Evolutionary conservation across 2,888 invertebrate genomes (phyloP).

Genomic region (Drosophila borborema): DNA sequence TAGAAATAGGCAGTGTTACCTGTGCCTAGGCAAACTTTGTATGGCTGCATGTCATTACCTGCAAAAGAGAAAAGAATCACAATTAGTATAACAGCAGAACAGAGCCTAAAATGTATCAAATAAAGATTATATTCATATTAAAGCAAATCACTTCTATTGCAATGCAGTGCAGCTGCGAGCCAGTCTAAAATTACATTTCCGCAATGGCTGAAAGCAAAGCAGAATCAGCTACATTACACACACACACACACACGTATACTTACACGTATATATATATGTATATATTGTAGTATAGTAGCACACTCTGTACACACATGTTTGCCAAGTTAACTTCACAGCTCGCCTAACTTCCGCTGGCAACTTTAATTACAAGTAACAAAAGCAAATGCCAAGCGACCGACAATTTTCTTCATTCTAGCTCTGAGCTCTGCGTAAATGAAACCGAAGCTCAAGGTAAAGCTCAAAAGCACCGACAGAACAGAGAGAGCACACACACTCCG

Average conservation of each 20-base stretch:
- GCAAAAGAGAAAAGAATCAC: conserved; percentile 43
- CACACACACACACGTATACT: neutral
- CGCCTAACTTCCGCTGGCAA: conserved; percentile 76
- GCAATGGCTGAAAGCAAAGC: conserved; percentile 42
- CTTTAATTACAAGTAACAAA: conserved; percentile 76
- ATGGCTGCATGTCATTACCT: conserved; percentile 59
- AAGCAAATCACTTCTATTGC: neutral
- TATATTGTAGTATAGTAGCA: neutral
- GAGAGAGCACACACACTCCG: neutral
- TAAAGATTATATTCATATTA: neutral
- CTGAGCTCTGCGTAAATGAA: conserved; percentile 64
- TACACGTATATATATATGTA: neutral
- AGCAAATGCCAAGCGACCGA: conserved; percentile 54
- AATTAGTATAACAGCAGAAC: conserved; percentile 20
- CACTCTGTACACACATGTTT: neutral
- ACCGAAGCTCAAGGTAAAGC: conserved; percentile 73
- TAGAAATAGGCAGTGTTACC: conserved; percentile 42
- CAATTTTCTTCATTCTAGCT: conserved; percentile 63
- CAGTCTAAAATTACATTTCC: conserved; percentile 71
- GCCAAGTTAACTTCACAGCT: conserved; percentile 71
- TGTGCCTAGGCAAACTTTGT: conserved; percentile 27
- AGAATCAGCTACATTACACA: conserved; percentile 29
- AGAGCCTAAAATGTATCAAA: neutral
- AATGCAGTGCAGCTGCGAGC: conserved; percentile 47
- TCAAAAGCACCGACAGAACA: conserved; percentile 57